These are phyloP conservation scores for Philopotamus ludificatus DNA, from an alignment of 1,140 invertebrate species.

Conservation along the genomic window DNA sequence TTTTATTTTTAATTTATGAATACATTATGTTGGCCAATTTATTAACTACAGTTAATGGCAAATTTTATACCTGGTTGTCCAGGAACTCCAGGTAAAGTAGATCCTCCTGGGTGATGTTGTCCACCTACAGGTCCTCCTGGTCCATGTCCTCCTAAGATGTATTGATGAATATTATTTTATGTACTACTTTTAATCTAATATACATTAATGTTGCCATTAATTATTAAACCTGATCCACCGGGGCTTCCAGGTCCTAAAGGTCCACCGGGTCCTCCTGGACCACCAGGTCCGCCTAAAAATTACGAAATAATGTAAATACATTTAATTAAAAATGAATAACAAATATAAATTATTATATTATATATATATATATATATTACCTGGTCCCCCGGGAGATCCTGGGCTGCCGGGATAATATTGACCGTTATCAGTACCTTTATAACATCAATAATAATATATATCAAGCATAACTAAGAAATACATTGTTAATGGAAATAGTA, in stretches of 20 bases:
- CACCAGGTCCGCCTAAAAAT: slow-evolving; percentile 10
- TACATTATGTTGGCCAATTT: background rate
- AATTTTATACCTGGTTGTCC: background rate
- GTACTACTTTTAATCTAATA: background rate
- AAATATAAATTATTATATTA: background rate
- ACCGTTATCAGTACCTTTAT: background rate
- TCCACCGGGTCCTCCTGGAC: slow-evolving; percentile 1
- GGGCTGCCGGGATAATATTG: slow-evolving; percentile 13
- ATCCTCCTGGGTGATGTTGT: background rate
- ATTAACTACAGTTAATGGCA: background rate
- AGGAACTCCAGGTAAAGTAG: background rate
- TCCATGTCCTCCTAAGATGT: background rate
- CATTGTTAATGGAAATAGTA: no score
- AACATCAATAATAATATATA: no score
- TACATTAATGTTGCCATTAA: no score
- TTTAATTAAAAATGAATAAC: background rate
- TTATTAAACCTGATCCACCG: no score
- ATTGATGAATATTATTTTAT: background rate
- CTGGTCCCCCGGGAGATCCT: slow-evolving; percentile 15
- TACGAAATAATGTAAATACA: background rate
- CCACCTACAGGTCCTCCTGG: background rate
- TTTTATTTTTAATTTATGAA: background rate
- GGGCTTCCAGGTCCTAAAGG: no score
- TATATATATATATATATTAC: background rate
- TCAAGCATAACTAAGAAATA: no score